Percentiles rank a stretch among this genome's conserved stretches.
Conservation (phyloP, 2,113 vertebrate genomes). For the Saimiri boliviensis region DNA sequence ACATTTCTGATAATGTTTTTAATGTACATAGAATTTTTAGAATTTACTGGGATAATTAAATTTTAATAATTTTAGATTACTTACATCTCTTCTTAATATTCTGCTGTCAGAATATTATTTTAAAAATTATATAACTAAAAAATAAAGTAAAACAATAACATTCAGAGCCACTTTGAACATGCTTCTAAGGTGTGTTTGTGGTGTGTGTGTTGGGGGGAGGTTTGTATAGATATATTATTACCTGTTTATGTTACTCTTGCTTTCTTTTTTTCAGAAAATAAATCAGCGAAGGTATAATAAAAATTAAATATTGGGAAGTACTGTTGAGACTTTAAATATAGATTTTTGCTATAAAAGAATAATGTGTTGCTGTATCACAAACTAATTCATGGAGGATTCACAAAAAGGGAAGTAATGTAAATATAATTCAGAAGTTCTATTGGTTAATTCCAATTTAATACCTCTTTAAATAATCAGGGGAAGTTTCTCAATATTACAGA, state of each 20-base stretch:
- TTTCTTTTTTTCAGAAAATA: neutral
- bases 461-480: neutral
- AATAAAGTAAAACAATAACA: slow-evolving; percentile 23
- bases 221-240: neutral
- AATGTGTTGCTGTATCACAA: neutral
- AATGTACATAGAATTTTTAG: neutral
- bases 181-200: neutral
- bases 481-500: neutral
- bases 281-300: neutral
- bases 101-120: neutral
- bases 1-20: slow-evolving; percentile 26
- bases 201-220: neutral
- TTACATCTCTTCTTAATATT: neutral
- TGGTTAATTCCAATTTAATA: neutral
- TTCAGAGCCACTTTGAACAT: neutral
- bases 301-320: neutral
- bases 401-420: neutral
- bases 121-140: neutral
- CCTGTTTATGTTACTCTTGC: neutral
- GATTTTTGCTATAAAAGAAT: neutral
- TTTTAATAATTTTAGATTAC: neutral
- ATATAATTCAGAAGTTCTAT: neutral
- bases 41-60: neutral
- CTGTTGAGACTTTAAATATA: neutral
- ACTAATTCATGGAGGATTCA: neutral